Evolutionary conservation across 2,888 invertebrate genomes (phyloP), one percentile per base, ranked within the genome.

Genomic region (Trissonchulus latispiculum): DNA sequence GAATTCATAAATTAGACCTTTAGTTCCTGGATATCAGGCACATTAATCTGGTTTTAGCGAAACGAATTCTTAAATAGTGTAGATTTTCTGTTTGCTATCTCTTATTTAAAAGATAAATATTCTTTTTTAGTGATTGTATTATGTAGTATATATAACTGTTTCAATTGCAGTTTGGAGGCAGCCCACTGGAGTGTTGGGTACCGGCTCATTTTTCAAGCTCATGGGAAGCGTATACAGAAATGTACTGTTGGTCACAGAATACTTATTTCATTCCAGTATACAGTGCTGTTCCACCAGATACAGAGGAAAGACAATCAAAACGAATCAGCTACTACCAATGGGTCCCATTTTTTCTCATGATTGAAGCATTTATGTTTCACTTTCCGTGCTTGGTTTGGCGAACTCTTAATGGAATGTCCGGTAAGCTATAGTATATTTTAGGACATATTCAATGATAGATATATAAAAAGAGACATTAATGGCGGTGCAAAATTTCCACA

Each of bases 171-270:
- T 81, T 81, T 70, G 81, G 81, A 67, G 81, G 81, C 33, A 77
- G 81, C 36, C 82, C 82, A 8, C 77, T 82, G 61, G 83, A 81
- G 76, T 84, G 84, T 77, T 84, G 85, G 85, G 84, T 84, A 71
- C 85, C 85, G 29, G 85, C 85, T 1, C 84, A 85, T 77, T 86
- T 86, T 80, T 85, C 85, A 2, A 83, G 84, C 36, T 84, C 84
- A 31, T 86, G 86, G 81, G 84, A 85, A 75, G 85, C 85, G 75
- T 86, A 86, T 79, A 84, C 86, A 29, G 86, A 86, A 79, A 85
- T 85, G 80, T 85, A 85, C 76, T 86, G 86, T 79, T 86, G 86
- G 86, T 85, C 85, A 68, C 84, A 85, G 75, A 85, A 86, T 79
- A 86, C 85, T 1, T 86, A 86, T 78, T 86, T 84, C 80, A 82